Evolutionary conservation across 2,888 invertebrate genomes (phyloP).

Genomic region (Alentia gelatinosa): DNA sequence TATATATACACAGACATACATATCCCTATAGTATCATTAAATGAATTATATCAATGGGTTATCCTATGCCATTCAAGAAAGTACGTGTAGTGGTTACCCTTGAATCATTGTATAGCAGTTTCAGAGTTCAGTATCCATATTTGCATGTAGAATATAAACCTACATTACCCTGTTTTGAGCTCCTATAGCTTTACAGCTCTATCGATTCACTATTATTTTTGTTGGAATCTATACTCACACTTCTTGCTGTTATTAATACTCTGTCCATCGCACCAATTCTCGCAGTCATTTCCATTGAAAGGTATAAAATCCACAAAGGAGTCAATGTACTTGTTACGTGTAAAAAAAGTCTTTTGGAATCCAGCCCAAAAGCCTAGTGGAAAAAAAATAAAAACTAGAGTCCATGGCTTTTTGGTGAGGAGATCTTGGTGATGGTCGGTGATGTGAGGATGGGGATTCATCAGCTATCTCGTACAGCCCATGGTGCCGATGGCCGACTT

Average conservation of each 20-base stretch:
- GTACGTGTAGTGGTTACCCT: no score
- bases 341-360: constrained; percentile 1
- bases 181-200: no score
- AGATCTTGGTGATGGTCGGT: no score
- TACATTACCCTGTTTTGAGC: no score
- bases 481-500: neutral
- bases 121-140: no score
- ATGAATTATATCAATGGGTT: no score
- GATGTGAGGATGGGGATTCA: neutral
- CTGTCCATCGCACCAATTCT: neutral
- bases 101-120: no score
- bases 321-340: neutral
- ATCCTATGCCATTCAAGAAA: no score
- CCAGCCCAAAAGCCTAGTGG: constrained; percentile 28
- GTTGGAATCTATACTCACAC: neutral
- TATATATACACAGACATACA: no score
- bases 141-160: no score
- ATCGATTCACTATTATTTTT: neutral
- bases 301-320: neutral
- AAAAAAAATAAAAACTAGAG: neutral
- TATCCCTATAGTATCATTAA: no score
- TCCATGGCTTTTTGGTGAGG: neutral
- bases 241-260: neutral
- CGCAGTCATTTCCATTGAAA: neutral
- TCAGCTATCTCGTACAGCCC: neutral